Conservation (phyloP, 2,797 vertebrate species). For the Varecia variegata region DNA sequence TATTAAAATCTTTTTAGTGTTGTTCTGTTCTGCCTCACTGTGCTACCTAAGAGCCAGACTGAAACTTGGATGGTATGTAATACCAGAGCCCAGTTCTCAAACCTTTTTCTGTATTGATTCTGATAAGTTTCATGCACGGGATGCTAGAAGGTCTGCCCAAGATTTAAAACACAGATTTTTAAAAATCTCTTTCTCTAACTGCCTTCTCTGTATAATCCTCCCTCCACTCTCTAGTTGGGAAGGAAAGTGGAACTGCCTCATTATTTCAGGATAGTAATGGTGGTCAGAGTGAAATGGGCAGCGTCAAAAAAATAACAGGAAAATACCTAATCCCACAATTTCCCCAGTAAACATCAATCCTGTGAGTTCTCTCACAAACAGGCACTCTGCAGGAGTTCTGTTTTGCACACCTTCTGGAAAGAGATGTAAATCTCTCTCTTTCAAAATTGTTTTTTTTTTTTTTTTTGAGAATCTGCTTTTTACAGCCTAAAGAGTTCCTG, state of each 20-base stretch:
- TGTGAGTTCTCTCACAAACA: no score
- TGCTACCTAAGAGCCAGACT: background rate
- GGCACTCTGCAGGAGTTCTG: no score
- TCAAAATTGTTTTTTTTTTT: no score
- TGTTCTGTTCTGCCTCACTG: background rate
- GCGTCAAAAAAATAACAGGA: no score
- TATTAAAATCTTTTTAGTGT: background rate
- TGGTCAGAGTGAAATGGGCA: no score
- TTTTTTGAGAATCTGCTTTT: no score
- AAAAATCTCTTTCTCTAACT: constrained; percentile 6
- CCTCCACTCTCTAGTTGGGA: background rate
- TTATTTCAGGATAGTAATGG: background rate
- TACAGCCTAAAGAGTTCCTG: no score
- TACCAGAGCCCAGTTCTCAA: background rate
- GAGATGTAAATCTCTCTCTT: no score
- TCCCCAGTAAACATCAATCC: no score
- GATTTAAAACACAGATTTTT: background rate
- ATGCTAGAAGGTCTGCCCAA: background rate
- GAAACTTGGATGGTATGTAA: background rate
- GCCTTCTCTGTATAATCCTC: background rate
- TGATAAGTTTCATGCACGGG: background rate
- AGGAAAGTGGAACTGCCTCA: background rate
- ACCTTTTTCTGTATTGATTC: background rate
- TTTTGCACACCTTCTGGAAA: no score
- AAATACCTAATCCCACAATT: no score